Conservation (phyloP, 2,888 invertebrate species). For the Entomobrya proxima region DNA sequence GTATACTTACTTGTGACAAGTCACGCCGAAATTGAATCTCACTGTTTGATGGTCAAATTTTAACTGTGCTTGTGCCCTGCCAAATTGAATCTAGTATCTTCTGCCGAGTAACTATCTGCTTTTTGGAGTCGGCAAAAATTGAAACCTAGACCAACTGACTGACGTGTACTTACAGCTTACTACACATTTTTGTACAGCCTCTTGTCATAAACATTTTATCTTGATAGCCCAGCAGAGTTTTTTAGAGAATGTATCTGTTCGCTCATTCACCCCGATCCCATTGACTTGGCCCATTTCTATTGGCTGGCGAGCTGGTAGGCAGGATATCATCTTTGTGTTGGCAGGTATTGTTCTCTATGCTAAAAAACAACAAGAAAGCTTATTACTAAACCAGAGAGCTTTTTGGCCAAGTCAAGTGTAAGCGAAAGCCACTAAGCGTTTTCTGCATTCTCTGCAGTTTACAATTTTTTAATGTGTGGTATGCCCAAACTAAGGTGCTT, state of each 20-base stretch:
- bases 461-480: no score
- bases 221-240: neutral
- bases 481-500: no score
- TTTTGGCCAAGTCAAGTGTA: no score
- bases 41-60: no score
- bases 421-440: no score
- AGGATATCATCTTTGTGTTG: neutral
- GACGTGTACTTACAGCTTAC: slow-evolving; percentile 49
- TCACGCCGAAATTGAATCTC: no score
- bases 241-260: neutral
- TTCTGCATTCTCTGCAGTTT: no score
- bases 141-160: neutral
- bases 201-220: slow-evolving; percentile 36
- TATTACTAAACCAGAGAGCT: no score
- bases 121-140: slow-evolving; percentile 44
- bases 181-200: neutral
- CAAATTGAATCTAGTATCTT: no score
- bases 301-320: slow-evolving; percentile 48
- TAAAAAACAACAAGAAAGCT: no score
- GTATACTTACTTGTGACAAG: no score
- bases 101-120: neutral
- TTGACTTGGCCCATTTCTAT: slow-evolving; percentile 69
- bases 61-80: no score
- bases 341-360: neutral
- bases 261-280: slow-evolving; percentile 62